A percentile compares a stretch with the other conserved stretches of the same genome.
These are phyloP conservation scores for Triops longicaudatus DNA, from an alignment of 1,140 invertebrate genomes.

Conservation along the genomic window DNA sequence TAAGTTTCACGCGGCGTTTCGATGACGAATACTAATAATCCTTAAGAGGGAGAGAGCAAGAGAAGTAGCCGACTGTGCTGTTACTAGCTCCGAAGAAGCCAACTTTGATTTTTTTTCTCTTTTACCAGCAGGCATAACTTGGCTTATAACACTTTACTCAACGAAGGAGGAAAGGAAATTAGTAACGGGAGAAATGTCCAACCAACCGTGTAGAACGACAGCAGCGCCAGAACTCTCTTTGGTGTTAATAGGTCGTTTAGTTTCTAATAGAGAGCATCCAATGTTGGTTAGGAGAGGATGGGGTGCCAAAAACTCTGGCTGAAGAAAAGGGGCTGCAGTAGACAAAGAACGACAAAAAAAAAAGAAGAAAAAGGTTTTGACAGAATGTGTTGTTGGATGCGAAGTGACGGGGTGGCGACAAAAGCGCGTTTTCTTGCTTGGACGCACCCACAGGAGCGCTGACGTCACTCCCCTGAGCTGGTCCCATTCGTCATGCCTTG, in stretches of 20 bases:
- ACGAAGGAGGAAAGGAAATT: background rate
- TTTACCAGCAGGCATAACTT: background rate
- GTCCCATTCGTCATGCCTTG: background rate
- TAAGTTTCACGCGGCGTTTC: background rate
- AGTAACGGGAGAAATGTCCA: background rate
- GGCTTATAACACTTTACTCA: background rate
- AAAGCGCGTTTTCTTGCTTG: background rate
- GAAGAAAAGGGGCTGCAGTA: background rate
- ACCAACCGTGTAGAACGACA: background rate
- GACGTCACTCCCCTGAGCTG: background rate
- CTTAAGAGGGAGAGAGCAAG: background rate
- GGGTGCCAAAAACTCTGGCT: background rate
- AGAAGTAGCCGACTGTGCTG: background rate
- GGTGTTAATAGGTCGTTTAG: background rate
- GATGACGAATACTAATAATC: background rate
- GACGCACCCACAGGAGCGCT: background rate
- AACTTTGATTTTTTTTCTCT: background rate
- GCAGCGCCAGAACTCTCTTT: constrained; percentile 5
- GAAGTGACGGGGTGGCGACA: constrained; percentile 13
- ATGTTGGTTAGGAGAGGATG: background rate
- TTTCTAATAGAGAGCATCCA: constrained; percentile 3
- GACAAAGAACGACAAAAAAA: background rate
- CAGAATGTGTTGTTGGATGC: constrained; percentile 3
- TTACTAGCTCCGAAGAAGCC: background rate
- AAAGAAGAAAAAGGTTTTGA: background rate